A percentile compares a stretch with the other conserved stretches of the same genome.
Evolutionary conservation across 1,140 invertebrate species (phyloP).

Genomic region (Dufourea novaeangliae): DNA sequence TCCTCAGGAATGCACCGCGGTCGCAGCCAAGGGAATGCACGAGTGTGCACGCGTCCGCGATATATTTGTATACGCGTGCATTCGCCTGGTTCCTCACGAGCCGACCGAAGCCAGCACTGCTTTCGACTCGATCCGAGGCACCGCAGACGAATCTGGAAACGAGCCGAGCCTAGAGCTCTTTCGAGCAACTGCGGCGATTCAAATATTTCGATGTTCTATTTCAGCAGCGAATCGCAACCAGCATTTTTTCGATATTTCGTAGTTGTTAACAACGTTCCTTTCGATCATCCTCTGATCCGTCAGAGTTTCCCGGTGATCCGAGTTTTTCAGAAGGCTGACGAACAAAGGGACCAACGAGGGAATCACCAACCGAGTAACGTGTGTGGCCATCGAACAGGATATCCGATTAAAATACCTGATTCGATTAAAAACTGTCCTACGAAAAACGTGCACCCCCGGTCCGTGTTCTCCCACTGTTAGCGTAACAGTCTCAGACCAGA

Average conservation of each 20-base stretch:
- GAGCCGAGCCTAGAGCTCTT: conserved; percentile 32
- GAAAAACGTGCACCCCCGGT: conserved; percentile 47
- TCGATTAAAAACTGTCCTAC: conserved; percentile 56
- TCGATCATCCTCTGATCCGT: background rate
- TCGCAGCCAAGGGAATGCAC: conserved; percentile 45
- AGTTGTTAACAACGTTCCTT: background rate
- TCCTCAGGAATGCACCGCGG: conserved; percentile 59
- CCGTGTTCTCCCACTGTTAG: conserved; percentile 30
- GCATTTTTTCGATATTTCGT: background rate
- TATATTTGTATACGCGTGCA: conserved; percentile 38
- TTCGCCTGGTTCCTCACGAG: conserved; percentile 7
- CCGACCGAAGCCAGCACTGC: too few relatives aligned
- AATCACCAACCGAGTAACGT: conserved; percentile 15
- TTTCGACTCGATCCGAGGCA: background rate
- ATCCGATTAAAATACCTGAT: conserved; percentile 65
- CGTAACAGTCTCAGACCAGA: background rate
- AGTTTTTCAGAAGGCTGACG: background rate
- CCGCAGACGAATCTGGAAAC: conserved; percentile 59
- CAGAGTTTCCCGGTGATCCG: conserved; percentile 23
- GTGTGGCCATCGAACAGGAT: conserved; percentile 67
- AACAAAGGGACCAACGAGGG: conserved; percentile 8
- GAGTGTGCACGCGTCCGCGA: conserved; percentile 39
- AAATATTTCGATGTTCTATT: conserved; percentile 45
- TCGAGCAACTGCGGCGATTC: conserved; percentile 2
- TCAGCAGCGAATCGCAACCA: conserved; percentile 24